Base-by-base conservation (phyloP, 2,113 vertebrate genomes). In the Prunella himalayana region DNA sequence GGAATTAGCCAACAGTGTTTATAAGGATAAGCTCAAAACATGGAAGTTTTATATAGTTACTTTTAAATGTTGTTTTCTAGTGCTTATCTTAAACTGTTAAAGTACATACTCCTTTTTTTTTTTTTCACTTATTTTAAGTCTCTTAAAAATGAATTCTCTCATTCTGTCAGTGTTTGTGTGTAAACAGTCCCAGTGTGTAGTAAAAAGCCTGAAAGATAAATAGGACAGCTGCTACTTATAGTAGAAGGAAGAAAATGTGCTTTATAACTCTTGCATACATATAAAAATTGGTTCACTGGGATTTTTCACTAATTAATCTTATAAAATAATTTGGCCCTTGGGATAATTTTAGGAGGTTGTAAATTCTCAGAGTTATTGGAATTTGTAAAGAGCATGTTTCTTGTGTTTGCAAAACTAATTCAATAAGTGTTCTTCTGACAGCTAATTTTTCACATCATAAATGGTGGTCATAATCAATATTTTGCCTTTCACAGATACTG, bases 241-340 rank as follows among this genome's bases (percentile, higher is more conserved):
- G 66, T 19, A 91, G 82, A 88, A 84, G 25, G 56, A 56, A 54
- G 61, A 82, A 93, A 86, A 54, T 13, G 6, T 90, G 30, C 75
- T 90, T 82, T 54, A 31, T 71, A 73, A 76, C 79, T 93, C 59
- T 81, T 92, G 49, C 51, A 75, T 87, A 35, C 20, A 13, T 90
- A 57, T 68, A 68, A 88, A 92, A 86, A 90, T 68, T 3, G 7
- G 19, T 94, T 96, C 56, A 44, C 31, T 95, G 88, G 65, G 82
- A 66, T 94, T 95, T 95, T 92, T 81, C 20, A 28, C 78, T 88
- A 73, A 88, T 94, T 77, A 88, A 81, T 94, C 71, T 66, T 81
- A 59, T 81, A 17, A 94, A 93, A 59, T 95, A 87, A 81, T 91
- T 92, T 95, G 60, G 50, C 82, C 35, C 56, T 88, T 88, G 85